Conservation (phyloP, 2,888 invertebrate species). For the Harpagoxenus sublaevis region DNA sequence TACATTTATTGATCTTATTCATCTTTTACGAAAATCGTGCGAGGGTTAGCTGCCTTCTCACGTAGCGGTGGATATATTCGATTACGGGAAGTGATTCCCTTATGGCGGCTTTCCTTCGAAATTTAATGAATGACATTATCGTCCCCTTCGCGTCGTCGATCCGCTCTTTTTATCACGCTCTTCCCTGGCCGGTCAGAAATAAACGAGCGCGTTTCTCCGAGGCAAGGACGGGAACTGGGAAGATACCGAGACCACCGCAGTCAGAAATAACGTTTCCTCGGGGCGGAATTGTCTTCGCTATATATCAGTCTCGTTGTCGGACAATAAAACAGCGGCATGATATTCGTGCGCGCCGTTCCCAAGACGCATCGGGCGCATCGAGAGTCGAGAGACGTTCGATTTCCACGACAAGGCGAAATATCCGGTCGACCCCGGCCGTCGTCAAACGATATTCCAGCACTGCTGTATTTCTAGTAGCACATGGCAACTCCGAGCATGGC, state of each 20-base stretch:
- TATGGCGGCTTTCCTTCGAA: constrained; percentile 19
- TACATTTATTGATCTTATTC: background rate
- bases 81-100: constrained; percentile 36
- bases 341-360: constrained; percentile 26
- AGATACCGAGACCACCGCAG: constrained; percentile 2
- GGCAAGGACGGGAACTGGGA: background rate
- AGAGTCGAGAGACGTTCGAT: constrained; percentile 33
- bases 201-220: constrained; percentile 31
- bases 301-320: constrained; percentile 44
- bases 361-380: constrained; percentile 13
- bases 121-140: constrained; percentile 52
- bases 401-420: constrained; percentile 41
- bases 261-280: constrained; percentile 53
- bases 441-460: constrained; percentile 30
- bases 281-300: constrained; percentile 37
- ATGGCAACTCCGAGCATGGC: background rate
- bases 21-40: background rate
- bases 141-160: background rate
- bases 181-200: background rate
- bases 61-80: constrained; percentile 12
- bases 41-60: background rate
- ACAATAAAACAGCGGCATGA: constrained; percentile 34
- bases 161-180: constrained; percentile 22
- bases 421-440: constrained; percentile 22
- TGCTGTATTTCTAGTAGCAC: background rate